phyloP scores from a whole-genome alignment of 2,888 invertebrate genomes.

The Eupithecia inturbata region DNA sequence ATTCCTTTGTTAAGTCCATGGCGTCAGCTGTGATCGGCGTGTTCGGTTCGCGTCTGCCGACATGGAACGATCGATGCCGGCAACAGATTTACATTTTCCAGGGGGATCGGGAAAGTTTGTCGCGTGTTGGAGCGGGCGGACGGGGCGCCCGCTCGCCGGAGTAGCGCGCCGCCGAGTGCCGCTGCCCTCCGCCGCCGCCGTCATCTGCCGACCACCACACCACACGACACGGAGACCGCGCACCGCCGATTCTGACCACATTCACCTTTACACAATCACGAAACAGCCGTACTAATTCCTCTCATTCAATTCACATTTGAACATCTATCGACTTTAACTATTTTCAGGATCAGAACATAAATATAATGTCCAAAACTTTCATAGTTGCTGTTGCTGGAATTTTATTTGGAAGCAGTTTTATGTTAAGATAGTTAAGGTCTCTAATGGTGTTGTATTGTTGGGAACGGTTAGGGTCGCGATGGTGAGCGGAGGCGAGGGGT shows the following conservation, averaged over 20 bases:
- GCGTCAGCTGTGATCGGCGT: constrained; percentile 80
- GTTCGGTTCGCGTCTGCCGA: constrained; percentile 71
- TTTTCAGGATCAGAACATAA: not conserved
- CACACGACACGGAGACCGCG: constrained; percentile 38
- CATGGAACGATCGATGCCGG: constrained; percentile 79
- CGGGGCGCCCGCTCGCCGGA: constrained; percentile 82
- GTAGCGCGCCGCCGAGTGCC: constrained; percentile 82
- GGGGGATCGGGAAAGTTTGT: constrained; percentile 83
- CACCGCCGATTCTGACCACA: constrained; percentile 52
- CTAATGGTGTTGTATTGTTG: constrained; percentile 75
- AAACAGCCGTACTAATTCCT: constrained; percentile 53
- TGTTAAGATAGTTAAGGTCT: constrained; percentile 71
- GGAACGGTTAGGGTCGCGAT: constrained; percentile 80
- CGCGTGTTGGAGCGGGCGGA: constrained; percentile 75
- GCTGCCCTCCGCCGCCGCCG: constrained; percentile 64
- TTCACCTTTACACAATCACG: constrained; percentile 63
- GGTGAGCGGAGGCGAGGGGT: constrained; percentile 68
- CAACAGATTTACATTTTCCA: constrained; percentile 83
- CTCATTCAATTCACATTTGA: constrained; percentile 13
- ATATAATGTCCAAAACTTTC: not conserved
- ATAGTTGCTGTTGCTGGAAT: not conserved
- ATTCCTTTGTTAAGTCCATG: constrained; percentile 75
- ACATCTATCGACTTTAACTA: not conserved
- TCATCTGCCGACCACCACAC: constrained; percentile 47
- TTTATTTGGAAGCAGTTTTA: constrained; percentile 60